A percentile compares a stretch with the other conserved stretches of the same genome.
Evolutionary conservation across 2,113 vertebrate genomes (phyloP).

Genomic region (Caloenas nicobarica): DNA sequence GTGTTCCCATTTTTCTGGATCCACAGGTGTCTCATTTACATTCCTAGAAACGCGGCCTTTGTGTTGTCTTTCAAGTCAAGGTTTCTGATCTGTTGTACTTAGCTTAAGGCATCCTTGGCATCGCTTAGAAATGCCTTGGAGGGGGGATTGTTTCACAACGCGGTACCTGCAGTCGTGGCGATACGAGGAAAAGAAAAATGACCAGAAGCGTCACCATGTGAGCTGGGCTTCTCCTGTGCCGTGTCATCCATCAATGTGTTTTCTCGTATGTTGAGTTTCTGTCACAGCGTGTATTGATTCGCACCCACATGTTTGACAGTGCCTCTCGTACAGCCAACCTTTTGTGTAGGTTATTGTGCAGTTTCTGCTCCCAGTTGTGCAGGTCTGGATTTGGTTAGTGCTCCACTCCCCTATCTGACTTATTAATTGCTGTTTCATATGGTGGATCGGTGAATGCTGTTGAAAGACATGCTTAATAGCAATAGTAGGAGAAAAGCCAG

Average conservation of each 20-base stretch:
- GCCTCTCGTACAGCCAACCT: background rate
- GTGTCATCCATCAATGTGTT: background rate
- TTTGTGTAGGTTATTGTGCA: background rate
- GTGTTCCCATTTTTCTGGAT: background rate
- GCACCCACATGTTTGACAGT: rapidly evolving
- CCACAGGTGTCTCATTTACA: slow-evolving; percentile 48
- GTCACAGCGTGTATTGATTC: background rate
- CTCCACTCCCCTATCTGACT: background rate
- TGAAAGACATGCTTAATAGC: background rate
- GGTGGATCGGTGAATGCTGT: background rate
- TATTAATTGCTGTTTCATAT: background rate
- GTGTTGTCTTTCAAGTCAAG: slow-evolving; percentile 8
- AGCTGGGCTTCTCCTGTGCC: background rate
- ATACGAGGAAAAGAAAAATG: rapidly evolving
- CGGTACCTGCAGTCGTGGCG: background rate
- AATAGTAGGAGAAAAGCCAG: background rate
- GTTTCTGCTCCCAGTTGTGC: background rate
- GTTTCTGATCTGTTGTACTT: slow-evolving; percentile 46
- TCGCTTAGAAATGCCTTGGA: background rate
- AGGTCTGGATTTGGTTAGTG: background rate
- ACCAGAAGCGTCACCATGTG: background rate
- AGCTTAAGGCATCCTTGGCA: slow-evolving; percentile 51
- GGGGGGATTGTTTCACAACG: background rate
- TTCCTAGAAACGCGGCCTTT: slow-evolving; percentile 45
- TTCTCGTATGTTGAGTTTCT: background rate